These are phyloP conservation scores for Pilophorus perplexus DNA, from an alignment of 2,888 invertebrate species.

Conservation along the genomic window DNA sequence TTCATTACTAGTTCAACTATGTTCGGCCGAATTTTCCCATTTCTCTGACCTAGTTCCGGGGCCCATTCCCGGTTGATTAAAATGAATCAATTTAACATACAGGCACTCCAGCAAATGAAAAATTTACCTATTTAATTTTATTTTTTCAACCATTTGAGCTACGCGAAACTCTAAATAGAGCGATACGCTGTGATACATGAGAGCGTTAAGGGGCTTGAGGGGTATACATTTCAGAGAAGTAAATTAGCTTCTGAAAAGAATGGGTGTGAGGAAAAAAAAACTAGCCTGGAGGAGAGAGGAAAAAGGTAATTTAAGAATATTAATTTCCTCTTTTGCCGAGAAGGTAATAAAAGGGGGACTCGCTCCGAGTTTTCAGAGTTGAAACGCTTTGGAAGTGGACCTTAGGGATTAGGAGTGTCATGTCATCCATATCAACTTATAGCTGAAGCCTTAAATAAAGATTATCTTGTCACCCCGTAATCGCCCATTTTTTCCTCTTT, in stretches of 20 bases:
- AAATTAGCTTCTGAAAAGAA: neutral
- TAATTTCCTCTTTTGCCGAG: conserved; percentile 11
- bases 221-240: neutral
- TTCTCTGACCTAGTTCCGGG: too few relatives aligned
- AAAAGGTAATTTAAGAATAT: conserved; percentile 29
- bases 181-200: conserved; percentile 25
- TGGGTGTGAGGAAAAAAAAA: neutral
- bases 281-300: neutral
- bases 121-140: too few relatives aligned
- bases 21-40: too few relatives aligned
- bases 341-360: conserved; percentile 21
- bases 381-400: conserved; percentile 34
- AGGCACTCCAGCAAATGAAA: conserved; percentile 14
- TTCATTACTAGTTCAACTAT: too few relatives aligned
- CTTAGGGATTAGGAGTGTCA: conserved; percentile 32
- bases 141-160: neutral
- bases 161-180: neutral
- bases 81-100: too few relatives aligned
- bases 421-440: conserved; percentile 38
- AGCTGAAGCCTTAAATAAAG: conserved; percentile 30
- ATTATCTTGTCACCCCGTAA: conserved; percentile 29
- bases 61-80: too few relatives aligned
- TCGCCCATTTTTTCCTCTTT: conserved; percentile 20
- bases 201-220: neutral
- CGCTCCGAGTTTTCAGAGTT: conserved; percentile 1